Conservation (phyloP, 2,797 vertebrate species). For the Sorex maritimensis region DNA sequence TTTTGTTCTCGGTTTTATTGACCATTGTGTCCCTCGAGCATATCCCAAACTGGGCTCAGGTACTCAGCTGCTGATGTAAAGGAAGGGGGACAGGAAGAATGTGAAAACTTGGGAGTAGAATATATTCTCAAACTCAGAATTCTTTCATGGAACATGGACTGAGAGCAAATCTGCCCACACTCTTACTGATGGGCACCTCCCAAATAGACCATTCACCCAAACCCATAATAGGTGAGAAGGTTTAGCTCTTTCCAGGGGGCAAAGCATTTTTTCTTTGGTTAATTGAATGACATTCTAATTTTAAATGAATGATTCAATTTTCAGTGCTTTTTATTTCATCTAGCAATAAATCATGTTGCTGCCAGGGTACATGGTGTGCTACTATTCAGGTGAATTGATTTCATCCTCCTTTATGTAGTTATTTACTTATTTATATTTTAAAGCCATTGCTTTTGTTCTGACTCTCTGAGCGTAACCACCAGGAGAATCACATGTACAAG, state of each 20-base stretch:
- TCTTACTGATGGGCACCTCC: not conserved
- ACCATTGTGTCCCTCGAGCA: not conserved
- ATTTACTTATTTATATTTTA: not conserved
- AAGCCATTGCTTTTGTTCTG: constrained; percentile 13
- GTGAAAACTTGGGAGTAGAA: not conserved
- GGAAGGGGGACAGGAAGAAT: not conserved
- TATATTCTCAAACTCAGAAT: not conserved
- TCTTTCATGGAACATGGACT: accelerated
- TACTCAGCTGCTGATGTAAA: not conserved
- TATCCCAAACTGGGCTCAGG: not conserved
- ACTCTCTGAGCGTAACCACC: constrained; percentile 26
- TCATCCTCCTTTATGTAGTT: not conserved
- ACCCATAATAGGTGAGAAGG: not conserved
- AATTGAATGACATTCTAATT: not conserved
- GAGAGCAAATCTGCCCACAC: not conserved
- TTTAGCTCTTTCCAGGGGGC: not conserved
- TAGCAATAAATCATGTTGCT: not conserved
- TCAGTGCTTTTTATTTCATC: constrained; percentile 22
- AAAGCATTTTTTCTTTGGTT: not conserved
- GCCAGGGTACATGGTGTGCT: not conserved
- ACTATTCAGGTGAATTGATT: constrained; percentile 11
- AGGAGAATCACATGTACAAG: constrained; percentile 36
- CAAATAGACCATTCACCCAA: too few species aligned
- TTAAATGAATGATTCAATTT: constrained; percentile 38
- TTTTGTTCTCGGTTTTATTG: not conserved